Base-by-base conservation (phyloP, 1,140 invertebrate species). In the Drosophila tani region DNA sequence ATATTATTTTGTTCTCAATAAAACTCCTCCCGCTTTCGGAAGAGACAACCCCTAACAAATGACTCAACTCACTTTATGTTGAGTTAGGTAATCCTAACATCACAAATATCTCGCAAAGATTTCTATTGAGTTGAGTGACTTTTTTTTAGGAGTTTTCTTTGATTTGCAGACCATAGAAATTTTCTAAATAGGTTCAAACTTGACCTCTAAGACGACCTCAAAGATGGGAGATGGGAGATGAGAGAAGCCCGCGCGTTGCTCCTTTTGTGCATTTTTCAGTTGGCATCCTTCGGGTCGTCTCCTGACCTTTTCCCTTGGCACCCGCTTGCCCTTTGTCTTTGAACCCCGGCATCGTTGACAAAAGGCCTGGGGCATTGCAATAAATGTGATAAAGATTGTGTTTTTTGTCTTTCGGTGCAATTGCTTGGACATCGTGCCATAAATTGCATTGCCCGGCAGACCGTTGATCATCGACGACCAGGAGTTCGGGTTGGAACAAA, bases 311-410 rank as follows among this genome's bases (percentile, higher is more conserved):
- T 90, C 58, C 35, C 41, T 82, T 87, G 83, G 81, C 84, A 81
- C 81, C 73, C 74, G 82, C 65, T 85, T 62, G 46, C 68, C 65
- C 60, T 59, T 86, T 85, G 82, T 86, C 45, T 51, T 51, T 56
- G 15, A 56, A 56, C 27, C 35, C 53, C 50, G 53, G 50, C 46
- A 67, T 45, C 57, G 74, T 79, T 88, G 81, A 81, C 84, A 81
- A 85, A 68, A 46, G 75, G 55, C 53, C 80, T 75, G 74, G 85
- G 78, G 43, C 85, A 85, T 85, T 79, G 81, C 81, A 90, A 85
- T 90, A 90, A 90, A 90, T 91, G 82, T 79, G 81, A 91, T 88
- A 90, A 85, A 90, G 75, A 90, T 90, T 90, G 81, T 90, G 81
- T 75, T 75, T 75, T 84, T 81, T 88, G 81, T 84, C 58, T 74